Percentiles rank a stretch among this genome's conserved stretches.
Conservation (phyloP, 2,888 invertebrate species). For the Selenia dentaria region DNA sequence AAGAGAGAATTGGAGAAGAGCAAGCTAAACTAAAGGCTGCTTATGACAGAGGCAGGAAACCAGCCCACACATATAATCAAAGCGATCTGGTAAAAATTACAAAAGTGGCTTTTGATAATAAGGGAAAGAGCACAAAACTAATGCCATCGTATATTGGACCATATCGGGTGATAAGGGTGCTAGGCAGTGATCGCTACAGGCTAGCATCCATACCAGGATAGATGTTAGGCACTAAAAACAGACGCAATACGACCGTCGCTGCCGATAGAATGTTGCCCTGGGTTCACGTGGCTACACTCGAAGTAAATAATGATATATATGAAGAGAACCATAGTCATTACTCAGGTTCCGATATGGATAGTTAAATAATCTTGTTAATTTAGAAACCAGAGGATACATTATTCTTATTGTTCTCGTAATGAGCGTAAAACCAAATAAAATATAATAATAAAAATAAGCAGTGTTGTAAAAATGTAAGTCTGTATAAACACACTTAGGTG, state of each 20-base stretch:
- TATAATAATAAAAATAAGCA: too few species aligned
- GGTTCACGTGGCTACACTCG: neutral
- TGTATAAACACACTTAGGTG: too few species aligned
- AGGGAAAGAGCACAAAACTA: neutral
- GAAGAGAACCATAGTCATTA: too few species aligned
- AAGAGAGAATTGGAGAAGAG: neutral
- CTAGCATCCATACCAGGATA: neutral
- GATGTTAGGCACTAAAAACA: neutral
- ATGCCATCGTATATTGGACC: neutral
- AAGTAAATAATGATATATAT: too few species aligned
- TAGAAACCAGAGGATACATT: too few species aligned
- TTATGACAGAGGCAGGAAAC: neutral
- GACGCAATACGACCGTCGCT: neutral
- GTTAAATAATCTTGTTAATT: too few species aligned
- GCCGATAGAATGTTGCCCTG: neutral
- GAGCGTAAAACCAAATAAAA: too few species aligned
- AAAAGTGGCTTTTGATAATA: neutral
- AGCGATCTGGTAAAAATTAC: neutral
- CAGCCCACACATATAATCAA: neutral
- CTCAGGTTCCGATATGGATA: too few species aligned
- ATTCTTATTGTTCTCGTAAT: too few species aligned
- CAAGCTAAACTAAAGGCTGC: neutral
- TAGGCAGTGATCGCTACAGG: neutral
- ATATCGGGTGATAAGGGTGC: neutral
- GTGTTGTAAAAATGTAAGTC: too few species aligned